Base-by-base conservation (phyloP, 2,888 invertebrate species). In the Protonemura montana region DNA sequence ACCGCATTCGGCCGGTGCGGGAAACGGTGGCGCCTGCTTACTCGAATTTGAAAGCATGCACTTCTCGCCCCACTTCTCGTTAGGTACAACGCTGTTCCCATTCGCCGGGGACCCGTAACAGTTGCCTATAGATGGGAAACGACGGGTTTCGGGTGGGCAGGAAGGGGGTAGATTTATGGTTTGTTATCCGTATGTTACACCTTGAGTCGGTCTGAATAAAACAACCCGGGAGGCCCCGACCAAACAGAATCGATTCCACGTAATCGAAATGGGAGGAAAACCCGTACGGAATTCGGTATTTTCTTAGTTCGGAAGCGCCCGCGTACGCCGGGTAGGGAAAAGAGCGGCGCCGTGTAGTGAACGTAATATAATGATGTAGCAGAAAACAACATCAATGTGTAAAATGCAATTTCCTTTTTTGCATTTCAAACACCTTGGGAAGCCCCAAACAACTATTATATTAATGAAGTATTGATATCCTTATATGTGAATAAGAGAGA, bases 121-220 rank as follows among this genome's bases (percentile, higher is more conserved):
- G 82, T 82, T 82, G 82, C 29, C 82, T 82, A 28, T 82, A 78
- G 78, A 78, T 78, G 29, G 82, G 30, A 59, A 59, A 59, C 59
- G 59, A 59, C 13, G 82, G 35, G 10, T 26, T 26, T 29, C 42
- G 82, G 25, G 26, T n/a, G 41, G 82, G 42, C 6, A 27, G 35
- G 41, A 42, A 27, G 59, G 25, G 5, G 78, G 2, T 78, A 83
- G 82, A 83, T 83, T 83, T 83, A 83, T 83, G 41, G 82, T 35
- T 83, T 83, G 82, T 83, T 83, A 83, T 41, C 82, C 82, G 42
- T 83, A 41, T 83, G 82, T 83, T 83, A 83, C 82, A 83, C 82
- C 82, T 83, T 83, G 82, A 83, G 82, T 83, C 41, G 82, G 25
- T 41, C 82, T 42, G 82, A 27, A 83, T 83, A 41, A 83, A 83